These are phyloP conservation scores for Chymomyza costata DNA, from an alignment of 1,140 invertebrate species.

Conservation along the genomic window DNA sequence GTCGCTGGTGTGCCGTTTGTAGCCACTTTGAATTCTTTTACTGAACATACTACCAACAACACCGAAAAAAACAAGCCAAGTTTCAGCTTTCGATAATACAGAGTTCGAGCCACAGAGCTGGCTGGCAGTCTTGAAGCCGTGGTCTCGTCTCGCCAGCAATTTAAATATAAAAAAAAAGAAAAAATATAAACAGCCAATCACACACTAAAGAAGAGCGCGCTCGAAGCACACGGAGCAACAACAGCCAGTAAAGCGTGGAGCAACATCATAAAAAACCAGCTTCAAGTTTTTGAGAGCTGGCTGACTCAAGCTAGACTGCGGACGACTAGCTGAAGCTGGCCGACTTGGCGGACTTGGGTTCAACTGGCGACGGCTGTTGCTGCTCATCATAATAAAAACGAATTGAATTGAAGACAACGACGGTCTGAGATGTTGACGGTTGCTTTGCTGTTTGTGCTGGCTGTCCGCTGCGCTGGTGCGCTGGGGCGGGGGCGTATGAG, in stretches of 20 bases:
- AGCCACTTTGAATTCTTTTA: slow-evolving; percentile 64
- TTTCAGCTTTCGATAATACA: slow-evolving; percentile 59
- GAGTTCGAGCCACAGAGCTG: slow-evolving; percentile 15
- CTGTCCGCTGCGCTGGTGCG: slow-evolving; percentile 6
- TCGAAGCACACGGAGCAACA: background rate
- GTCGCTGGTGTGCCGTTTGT: slow-evolving; percentile 32
- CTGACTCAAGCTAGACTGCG: too few relatives aligned
- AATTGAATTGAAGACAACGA: slow-evolving; percentile 60
- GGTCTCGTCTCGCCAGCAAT: slow-evolving; percentile 56
- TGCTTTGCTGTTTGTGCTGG: slow-evolving; percentile 22
- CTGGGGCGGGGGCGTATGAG: slow-evolving; percentile 23
- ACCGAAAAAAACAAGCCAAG: slow-evolving; percentile 43
- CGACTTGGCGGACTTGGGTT: slow-evolving; percentile 21
- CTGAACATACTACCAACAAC: slow-evolving; percentile 46
- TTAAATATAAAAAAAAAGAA: slow-evolving; percentile 64
- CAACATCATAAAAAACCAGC: slow-evolving; percentile 49
- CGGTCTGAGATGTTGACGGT: background rate
- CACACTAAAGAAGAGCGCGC: slow-evolving; percentile 35
- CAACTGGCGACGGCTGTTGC: slow-evolving; percentile 16
- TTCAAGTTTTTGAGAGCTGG: slow-evolving; percentile 27
- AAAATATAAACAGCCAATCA: slow-evolving; percentile 64
- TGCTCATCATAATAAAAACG: slow-evolving; percentile 69
- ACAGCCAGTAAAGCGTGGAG: slow-evolving; percentile 22
- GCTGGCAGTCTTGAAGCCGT: slow-evolving; percentile 33
- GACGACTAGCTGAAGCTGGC: slow-evolving; percentile 8